These are phyloP conservation scores for Coregonus sp. DNA, from an alignment of 2,797 vertebrate genomes.

Conservation along the genomic window DNA sequence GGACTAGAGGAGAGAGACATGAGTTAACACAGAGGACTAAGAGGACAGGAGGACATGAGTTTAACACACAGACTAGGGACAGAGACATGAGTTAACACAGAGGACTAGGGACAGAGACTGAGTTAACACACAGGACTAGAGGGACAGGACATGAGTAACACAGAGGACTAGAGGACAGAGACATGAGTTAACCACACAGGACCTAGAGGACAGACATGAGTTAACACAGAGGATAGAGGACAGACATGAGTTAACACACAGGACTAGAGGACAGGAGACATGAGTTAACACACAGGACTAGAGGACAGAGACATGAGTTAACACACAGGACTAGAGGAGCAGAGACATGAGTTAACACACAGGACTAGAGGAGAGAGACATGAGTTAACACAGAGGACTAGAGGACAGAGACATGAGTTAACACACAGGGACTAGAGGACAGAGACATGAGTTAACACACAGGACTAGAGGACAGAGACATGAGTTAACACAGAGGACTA, in stretches of 20 bases:
- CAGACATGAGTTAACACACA: not conserved
- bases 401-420: not conserved
- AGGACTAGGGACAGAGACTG: too few species aligned
- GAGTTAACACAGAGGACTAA: not conserved
- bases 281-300: too few species aligned
- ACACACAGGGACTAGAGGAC: not conserved
- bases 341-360: not conserved
- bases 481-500: not conserved
- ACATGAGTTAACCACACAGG: too few species aligned
- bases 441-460: not conserved
- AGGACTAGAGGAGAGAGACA: not conserved
- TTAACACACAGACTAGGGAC: not conserved
- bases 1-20: too few species aligned
- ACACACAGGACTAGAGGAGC: not conserved
- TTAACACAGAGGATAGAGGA: not conserved
- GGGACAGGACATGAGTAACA: too few species aligned
- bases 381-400: not conserved
- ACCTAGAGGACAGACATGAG: not conserved
- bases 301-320: constrained; percentile 23
- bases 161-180: too few species aligned
- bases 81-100: too few species aligned
- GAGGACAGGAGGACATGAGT: not conserved
- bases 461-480: not conserved
- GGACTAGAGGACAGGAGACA: too few species aligned
- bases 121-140: too few species aligned